Percentiles rank a stretch among this genome's conserved stretches.
These are phyloP conservation scores for Oceanodroma tethys DNA, from an alignment of 2,113 vertebrate species.

Conservation along the genomic window DNA sequence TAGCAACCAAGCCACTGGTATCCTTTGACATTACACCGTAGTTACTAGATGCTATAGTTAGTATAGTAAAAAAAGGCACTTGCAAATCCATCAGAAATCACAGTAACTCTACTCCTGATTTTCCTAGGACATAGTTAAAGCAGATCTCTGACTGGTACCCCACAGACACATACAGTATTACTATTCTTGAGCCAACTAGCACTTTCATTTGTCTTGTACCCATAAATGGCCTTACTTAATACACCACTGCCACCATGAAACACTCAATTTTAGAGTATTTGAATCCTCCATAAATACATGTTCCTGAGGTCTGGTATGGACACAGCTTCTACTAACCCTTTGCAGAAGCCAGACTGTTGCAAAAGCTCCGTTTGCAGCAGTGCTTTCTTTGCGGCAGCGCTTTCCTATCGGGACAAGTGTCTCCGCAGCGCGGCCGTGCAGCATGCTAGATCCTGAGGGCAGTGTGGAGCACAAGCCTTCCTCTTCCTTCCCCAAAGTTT, in stretches of 20 bases:
- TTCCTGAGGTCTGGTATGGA: accelerated
- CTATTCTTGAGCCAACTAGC: accelerated
- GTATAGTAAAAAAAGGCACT: background rate
- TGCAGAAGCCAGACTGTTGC: background rate
- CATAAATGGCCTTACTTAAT: background rate
- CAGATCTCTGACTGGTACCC: background rate
- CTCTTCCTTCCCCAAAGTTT: background rate
- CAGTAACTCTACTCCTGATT: background rate
- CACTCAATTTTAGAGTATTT: accelerated
- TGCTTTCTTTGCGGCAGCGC: conserved; percentile 24
- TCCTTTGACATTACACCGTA: background rate
- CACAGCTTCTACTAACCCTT: accelerated
- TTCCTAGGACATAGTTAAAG: background rate
- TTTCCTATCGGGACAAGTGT: background rate
- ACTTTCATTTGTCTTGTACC: background rate
- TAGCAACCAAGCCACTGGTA: conserved; percentile 33
- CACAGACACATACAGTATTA: background rate
- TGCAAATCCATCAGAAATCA: background rate
- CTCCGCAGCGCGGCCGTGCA: background rate
- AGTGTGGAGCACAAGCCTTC: conserved; percentile 54
- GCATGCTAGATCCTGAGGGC: conserved; percentile 68
- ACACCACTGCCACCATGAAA: accelerated
- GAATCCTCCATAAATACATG: accelerated
- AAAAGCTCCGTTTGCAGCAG: conserved; percentile 51
- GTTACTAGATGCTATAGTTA: background rate